Conservation (phyloP, 1,140 invertebrate species). For the Chrysopa pallens region DNA sequence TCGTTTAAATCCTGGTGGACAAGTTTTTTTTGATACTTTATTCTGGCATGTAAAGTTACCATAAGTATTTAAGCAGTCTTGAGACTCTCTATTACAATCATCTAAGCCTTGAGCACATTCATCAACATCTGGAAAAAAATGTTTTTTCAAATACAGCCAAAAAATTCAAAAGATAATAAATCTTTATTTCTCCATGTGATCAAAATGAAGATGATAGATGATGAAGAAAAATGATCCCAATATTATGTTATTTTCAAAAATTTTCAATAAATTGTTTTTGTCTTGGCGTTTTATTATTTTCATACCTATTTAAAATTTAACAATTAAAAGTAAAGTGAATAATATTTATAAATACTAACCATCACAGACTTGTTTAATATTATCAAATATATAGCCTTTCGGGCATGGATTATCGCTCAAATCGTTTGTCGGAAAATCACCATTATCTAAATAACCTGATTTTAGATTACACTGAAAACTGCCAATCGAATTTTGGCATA, state of each 20-base stretch:
- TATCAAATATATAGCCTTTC: constrained; percentile 40
- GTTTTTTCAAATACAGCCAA: neutral
- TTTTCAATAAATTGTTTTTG: too few species aligned
- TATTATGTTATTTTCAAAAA: too few species aligned
- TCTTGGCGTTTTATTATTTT: too few species aligned
- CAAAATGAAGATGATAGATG: constrained; percentile 2
- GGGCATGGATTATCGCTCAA: constrained; percentile 28
- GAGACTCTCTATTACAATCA: constrained; percentile 38
- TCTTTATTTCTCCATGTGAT: neutral
- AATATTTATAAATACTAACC: constrained; percentile 27
- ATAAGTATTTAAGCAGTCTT: constrained; percentile 50
- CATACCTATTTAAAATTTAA: too few species aligned
- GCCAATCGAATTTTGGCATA: constrained; percentile 17
- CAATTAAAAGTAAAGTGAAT: too few species aligned
- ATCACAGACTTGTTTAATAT: constrained; percentile 39
- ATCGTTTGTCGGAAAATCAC: constrained; percentile 7
- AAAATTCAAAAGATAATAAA: constrained; percentile 2
- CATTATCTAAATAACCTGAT: constrained; percentile 5
- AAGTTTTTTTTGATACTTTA: constrained; percentile 31
- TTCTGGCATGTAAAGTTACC: constrained; percentile 47
- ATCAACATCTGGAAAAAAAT: constrained; percentile 38
- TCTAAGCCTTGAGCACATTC: constrained; percentile 41
- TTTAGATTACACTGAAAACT: constrained; percentile 12
- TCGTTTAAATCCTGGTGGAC: constrained; percentile 49
- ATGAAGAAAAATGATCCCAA: neutral